Conservation (phyloP, 2,113 vertebrate genomes). For the Indicator indicator region DNA sequence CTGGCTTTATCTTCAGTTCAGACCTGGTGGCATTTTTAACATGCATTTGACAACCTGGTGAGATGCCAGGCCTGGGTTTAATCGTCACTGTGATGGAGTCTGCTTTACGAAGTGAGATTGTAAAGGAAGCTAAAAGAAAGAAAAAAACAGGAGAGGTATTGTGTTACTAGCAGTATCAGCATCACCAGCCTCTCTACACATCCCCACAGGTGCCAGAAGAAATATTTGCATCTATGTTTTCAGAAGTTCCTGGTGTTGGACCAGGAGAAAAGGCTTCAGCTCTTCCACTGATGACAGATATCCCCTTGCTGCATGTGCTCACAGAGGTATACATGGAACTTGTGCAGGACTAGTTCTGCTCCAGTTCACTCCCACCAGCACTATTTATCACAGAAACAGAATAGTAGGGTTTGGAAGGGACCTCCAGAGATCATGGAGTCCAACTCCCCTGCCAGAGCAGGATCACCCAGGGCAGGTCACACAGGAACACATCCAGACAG, state of each 20-base stretch:
- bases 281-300: not conserved
- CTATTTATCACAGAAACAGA: not conserved
- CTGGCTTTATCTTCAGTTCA: conserved; percentile 69
- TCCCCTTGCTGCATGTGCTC: fast-evolving
- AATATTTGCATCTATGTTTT: not conserved
- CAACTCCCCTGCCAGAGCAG: too few relatives aligned
- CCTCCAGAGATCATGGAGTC: too few relatives aligned
- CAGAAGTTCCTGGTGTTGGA: not conserved
- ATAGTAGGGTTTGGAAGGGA: too few relatives aligned
- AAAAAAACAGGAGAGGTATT: not conserved
- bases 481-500: too few relatives aligned
- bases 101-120: conserved; percentile 35
- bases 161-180: not conserved
- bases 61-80: not conserved
- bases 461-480: too few relatives aligned
- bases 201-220: not conserved
- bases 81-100: conserved; percentile 66
- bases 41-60: conserved; percentile 61
- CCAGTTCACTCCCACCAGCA: not conserved
- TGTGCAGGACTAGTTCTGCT: not conserved
- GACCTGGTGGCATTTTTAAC: not conserved
- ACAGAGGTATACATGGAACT: not conserved
- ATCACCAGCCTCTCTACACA: not conserved
- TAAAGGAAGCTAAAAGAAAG: conserved; percentile 64
- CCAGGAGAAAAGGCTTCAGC: not conserved